Evolutionary conservation across 2,113 vertebrate genomes (phyloP).

Genomic region (Lepisosteus oculatus): DNA sequence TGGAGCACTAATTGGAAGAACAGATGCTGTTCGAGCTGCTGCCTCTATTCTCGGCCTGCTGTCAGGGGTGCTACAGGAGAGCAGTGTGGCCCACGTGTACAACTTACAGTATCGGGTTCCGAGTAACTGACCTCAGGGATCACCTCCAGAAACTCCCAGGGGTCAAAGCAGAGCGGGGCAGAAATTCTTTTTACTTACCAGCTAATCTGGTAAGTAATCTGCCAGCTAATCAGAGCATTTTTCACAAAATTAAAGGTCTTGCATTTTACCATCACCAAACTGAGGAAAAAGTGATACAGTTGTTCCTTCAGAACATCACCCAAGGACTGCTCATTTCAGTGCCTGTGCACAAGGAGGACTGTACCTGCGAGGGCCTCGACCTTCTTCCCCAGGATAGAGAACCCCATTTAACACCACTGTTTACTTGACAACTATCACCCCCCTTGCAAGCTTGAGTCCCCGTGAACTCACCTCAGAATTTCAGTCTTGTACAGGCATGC

Average conservation of each 20-base stretch:
- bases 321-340: too few species aligned
- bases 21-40: constrained; percentile 34
- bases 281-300: too few species aligned
- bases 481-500: constrained; percentile 18
- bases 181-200: background rate
- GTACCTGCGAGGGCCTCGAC: too few species aligned
- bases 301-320: too few species aligned
- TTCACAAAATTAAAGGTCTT: too few species aligned
- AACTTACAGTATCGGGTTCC: background rate
- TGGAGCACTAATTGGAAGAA: constrained; percentile 30
- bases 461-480: constrained; percentile 18
- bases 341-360: too few species aligned
- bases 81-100: background rate
- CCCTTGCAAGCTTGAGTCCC: background rate
- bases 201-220: too few species aligned
- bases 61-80: background rate
- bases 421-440: background rate
- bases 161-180: background rate
- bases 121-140: background rate
- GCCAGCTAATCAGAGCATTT: too few species aligned
- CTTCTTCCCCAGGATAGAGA: too few species aligned
- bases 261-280: too few species aligned
- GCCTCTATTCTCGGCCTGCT: background rate
- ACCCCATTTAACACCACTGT: too few species aligned
- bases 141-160: background rate